Evolutionary conservation across 2,113 vertebrate genomes (phyloP).

Genomic region (Galemys pyrenaicus): DNA sequence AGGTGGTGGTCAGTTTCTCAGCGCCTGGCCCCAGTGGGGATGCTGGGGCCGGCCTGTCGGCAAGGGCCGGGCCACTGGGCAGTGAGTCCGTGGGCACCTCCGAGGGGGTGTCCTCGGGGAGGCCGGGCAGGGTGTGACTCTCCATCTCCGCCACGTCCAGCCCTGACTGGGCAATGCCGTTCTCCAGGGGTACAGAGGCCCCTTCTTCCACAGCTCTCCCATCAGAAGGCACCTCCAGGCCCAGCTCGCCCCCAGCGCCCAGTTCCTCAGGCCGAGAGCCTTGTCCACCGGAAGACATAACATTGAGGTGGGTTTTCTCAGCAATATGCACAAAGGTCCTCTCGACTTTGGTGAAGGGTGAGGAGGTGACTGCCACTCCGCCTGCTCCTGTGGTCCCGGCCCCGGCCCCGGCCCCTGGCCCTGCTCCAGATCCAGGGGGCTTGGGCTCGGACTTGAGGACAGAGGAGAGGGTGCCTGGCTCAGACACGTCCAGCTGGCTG

Average conservation of each 20-base stretch:
- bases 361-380: conserved; percentile 85
- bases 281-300: conserved; percentile 94
- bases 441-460: conserved; percentile 92
- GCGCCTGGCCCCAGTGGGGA: conserved; percentile 61
- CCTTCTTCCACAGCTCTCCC: conserved; percentile 74
- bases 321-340: conserved; percentile 97
- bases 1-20: conserved; percentile 35
- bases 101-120: conserved; percentile 63
- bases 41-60: not conserved
- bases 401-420: not conserved
- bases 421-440: conserved; percentile 84
- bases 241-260: conserved; percentile 54
- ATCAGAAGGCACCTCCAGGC: conserved; percentile 81
- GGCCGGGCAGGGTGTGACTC: conserved; percentile 71
- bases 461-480: conserved; percentile 92
- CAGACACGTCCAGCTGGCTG: conserved; percentile 89
- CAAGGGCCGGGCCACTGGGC: conserved; percentile 61
- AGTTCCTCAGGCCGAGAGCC: conserved; percentile 84
- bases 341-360: conserved; percentile 97
- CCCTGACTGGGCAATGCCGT: conserved; percentile 68
- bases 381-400: conserved; percentile 44
- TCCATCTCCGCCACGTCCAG: conserved; percentile 79
- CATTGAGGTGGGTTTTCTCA: conserved; percentile 95
- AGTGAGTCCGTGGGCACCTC: conserved; percentile 74
- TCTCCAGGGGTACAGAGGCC: conserved; percentile 71